A percentile compares a stretch with the other conserved stretches of the same genome.
Evolutionary conservation across 2,888 invertebrate genomes (phyloP).

Genomic region (Drosophila conformis): DNA sequence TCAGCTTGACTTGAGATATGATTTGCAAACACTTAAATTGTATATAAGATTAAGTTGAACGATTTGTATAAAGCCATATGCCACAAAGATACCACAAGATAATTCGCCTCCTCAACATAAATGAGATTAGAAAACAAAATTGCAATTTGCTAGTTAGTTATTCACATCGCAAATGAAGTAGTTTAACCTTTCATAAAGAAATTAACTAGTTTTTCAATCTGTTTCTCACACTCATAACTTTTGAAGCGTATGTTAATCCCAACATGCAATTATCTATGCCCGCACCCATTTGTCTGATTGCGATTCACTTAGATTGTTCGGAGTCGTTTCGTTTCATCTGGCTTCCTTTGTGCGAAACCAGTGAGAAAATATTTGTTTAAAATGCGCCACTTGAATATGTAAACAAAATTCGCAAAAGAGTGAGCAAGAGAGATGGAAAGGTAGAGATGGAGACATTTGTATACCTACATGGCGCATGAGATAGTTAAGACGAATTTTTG

Average conservation of each 20-base stretch:
- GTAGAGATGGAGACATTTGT: constrained; percentile 4
- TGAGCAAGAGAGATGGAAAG: background rate
- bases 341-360: constrained; percentile 53
- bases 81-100: background rate
- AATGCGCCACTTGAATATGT: constrained; percentile 64
- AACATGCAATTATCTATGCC: constrained; percentile 21
- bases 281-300: constrained; percentile 48
- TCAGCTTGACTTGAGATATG: background rate
- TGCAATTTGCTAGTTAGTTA: background rate
- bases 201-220: background rate
- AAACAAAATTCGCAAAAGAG: constrained; percentile 51
- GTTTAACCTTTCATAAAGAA: background rate
- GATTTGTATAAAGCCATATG: background rate
- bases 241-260: constrained; percentile 31
- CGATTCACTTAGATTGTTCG: constrained; percentile 31
- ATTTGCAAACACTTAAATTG: background rate
- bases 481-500: constrained; percentile 64
- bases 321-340: constrained; percentile 42
- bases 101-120: background rate
- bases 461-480: constrained; percentile 1
- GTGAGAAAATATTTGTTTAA: constrained; percentile 64
- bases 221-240: constrained; percentile 24
- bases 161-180: constrained; percentile 5
- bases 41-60: background rate
- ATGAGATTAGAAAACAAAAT: background rate